Conservation (phyloP, 2,113 vertebrate genomes). For the Eublepharis macularius region DNA sequence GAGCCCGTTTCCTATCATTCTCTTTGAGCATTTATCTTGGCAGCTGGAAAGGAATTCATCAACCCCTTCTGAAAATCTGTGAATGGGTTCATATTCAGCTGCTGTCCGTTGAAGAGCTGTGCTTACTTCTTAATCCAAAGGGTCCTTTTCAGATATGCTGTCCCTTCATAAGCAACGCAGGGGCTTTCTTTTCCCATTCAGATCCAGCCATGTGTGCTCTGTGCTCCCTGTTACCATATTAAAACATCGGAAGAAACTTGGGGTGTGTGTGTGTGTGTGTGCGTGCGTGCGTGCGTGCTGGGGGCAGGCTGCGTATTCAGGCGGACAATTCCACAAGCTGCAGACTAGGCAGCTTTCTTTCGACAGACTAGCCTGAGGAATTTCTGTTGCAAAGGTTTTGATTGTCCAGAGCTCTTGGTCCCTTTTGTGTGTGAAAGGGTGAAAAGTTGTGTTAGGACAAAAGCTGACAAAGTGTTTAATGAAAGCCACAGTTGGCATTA, state of each 20-base stretch:
- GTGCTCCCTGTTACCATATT: constrained; percentile 15
- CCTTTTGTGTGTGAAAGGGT: constrained; percentile 78
- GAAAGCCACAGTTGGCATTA: constrained; percentile 72
- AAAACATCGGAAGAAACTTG: constrained; percentile 54
- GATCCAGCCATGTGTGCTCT: constrained; percentile 62
- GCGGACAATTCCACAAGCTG: too few species aligned
- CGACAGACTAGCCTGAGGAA: constrained; percentile 80
- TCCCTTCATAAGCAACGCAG: constrained; percentile 39
- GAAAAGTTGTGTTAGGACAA: constrained; percentile 78
- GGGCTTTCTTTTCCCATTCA: constrained; percentile 57
- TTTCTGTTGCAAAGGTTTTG: constrained; percentile 69
- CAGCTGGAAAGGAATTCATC: not conserved
- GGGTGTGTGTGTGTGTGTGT: constrained; percentile 44
- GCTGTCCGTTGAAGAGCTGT: constrained; percentile 25
- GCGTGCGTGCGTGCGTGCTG: constrained; percentile 28
- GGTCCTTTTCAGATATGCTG: not conserved
- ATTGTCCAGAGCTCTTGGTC: constrained; percentile 75
- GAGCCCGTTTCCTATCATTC: not conserved
- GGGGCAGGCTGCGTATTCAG: constrained; percentile 60
- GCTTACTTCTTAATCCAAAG: not conserved
- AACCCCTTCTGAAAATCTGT: not conserved
- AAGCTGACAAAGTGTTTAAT: constrained; percentile 78
- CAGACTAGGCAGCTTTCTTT: constrained; percentile 78
- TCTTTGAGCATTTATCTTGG: not conserved
- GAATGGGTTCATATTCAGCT: not conserved